Evolutionary conservation across 2,113 vertebrate genomes (phyloP).

Genomic region (Tyrannus savana): DNA sequence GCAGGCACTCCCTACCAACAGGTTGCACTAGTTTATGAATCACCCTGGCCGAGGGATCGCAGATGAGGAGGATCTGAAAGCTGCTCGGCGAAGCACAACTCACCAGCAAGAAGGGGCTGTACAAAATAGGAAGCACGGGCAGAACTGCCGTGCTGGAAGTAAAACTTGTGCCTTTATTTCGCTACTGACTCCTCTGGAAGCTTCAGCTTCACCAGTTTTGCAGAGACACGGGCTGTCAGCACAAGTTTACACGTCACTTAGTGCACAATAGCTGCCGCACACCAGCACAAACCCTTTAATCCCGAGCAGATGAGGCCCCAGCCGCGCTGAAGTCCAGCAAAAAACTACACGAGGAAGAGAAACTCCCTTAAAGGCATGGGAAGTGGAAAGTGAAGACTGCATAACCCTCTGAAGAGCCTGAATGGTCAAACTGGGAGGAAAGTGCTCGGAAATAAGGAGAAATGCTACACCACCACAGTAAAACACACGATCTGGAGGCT

Average conservation of each 20-base stretch:
- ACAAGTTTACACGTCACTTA: neutral
- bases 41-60: neutral
- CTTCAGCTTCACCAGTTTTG: neutral
- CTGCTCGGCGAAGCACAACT: neutral
- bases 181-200: neutral
- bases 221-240: neutral
- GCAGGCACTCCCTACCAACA: conserved; percentile 25
- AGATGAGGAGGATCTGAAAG: neutral
- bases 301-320: neutral
- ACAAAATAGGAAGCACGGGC: neutral
- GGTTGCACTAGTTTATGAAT: conserved; percentile 40
- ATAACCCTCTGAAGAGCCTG: neutral
- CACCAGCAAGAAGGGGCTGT: neutral
- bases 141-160: accelerated
- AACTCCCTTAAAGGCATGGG: neutral
- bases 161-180: neutral
- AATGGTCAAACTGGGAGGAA: neutral
- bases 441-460: accelerated
- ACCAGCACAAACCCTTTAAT: neutral
- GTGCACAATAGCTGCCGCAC: accelerated
- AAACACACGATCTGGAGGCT: neutral
- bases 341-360: neutral
- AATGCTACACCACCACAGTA: accelerated
- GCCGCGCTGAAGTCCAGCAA: neutral
- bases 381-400: neutral